Conservation (phyloP, 1,140 invertebrate genomes). For the Harpegnathos saltator region DNA sequence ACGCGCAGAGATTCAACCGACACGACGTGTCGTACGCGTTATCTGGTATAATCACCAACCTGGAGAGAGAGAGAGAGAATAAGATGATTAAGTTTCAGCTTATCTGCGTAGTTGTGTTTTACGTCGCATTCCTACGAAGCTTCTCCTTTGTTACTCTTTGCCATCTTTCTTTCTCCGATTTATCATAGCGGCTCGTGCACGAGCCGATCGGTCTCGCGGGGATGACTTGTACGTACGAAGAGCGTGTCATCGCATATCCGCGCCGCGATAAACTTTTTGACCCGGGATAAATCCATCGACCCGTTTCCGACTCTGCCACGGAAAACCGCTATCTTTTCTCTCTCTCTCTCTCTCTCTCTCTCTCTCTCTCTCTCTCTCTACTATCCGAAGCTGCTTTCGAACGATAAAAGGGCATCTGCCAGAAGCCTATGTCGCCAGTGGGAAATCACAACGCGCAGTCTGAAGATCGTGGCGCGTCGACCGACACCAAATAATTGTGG, state of each 20-base stretch:
- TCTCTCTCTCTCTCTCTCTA: no score
- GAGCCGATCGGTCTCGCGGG: neutral
- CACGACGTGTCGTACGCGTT: no score
- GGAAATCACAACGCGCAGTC: no score
- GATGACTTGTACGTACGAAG: conserved; percentile 37
- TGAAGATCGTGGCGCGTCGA: neutral
- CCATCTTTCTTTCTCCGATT: conserved; percentile 27
- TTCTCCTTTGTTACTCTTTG: neutral
- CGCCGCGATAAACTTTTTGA: conserved; percentile 29
- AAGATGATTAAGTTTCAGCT: neutral
- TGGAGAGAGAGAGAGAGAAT: no score
- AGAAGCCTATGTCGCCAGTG: neutral
- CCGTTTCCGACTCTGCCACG: conserved; percentile 50
- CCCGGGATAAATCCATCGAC: conserved; percentile 48
- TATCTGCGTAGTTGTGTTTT: conserved; percentile 20
- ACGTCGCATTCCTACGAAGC: conserved; percentile 4
- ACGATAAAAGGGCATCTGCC: neutral
- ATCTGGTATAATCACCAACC: no score
- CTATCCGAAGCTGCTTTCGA: neutral
- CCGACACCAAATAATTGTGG: conserved; percentile 36
- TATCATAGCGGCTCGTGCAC: neutral
- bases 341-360: no score
- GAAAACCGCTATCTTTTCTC: neutral
- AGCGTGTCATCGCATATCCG: neutral
- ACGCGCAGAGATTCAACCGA: no score